Evolutionary conservation across 2,888 invertebrate genomes (phyloP).

Genomic region (Bellardia bayeri): DNA sequence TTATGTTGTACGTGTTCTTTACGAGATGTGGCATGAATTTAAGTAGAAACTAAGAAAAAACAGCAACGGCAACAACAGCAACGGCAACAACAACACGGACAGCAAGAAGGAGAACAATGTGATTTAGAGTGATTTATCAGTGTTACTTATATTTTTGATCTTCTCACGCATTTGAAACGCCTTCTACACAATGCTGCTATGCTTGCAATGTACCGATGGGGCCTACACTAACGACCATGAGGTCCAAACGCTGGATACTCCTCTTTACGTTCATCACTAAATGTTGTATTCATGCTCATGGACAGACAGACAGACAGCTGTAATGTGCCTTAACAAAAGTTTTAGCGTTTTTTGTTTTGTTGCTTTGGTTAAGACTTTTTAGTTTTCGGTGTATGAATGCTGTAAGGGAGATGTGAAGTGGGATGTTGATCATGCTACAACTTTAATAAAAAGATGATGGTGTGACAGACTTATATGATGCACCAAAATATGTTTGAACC

Average conservation of each 20-base stretch:
- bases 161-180: conserved; percentile 79
- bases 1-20: conserved; percentile 59
- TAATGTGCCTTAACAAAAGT: conserved; percentile 48
- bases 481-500: conserved; percentile 18
- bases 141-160: conserved; percentile 81
- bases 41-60: conserved; percentile 15
- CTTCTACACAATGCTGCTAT: conserved; percentile 48
- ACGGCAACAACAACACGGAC: conserved; percentile 1
- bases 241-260: conserved; percentile 55
- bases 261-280: conserved; percentile 46
- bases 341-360: conserved; percentile 4
- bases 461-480: conserved; percentile 69
- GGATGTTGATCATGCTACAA: conserved; percentile 42
- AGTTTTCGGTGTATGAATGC: conserved; percentile 3
- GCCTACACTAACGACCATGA: conserved; percentile 69
- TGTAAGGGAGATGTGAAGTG: conserved; percentile 5
- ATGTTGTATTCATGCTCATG: conserved; percentile 23
- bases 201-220: conserved; percentile 35
- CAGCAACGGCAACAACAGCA: conserved; percentile 5
- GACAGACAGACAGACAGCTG: conserved; percentile 30
- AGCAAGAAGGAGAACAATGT: conserved; percentile 75
- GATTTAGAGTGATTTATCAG: conserved; percentile 83
- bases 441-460: conserved; percentile 56
- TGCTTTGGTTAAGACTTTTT: conserved; percentile 24
- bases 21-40: conserved; percentile 43